A percentile compares a stretch with the other conserved stretches of the same genome.
These are phyloP conservation scores for Volucella inflata DNA, from an alignment of 2,888 invertebrate genomes.

Conservation along the genomic window DNA sequence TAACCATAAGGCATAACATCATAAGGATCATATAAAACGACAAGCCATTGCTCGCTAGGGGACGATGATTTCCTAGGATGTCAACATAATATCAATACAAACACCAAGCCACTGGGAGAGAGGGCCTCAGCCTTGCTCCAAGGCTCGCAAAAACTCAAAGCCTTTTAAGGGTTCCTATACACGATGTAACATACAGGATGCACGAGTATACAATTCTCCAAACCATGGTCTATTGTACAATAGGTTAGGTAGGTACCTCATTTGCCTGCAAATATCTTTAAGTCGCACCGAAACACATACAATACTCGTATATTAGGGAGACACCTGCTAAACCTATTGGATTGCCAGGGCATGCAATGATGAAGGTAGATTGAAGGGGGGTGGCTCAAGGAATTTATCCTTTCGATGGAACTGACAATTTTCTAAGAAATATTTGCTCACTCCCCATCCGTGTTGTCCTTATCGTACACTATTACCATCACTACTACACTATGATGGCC, in stretches of 20 bases:
- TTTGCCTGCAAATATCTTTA: not conserved
- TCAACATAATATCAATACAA: constrained; percentile 71
- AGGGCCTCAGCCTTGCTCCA: constrained; percentile 22
- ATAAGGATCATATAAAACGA: constrained; percentile 45
- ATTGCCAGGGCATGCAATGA: constrained; percentile 45
- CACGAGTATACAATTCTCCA: constrained; percentile 3
- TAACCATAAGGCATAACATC: constrained; percentile 40
- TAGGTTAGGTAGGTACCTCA: too few relatives aligned
- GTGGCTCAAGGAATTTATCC: constrained; percentile 44
- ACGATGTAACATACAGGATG: too few relatives aligned
- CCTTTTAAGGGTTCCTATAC: constrained; percentile 44
- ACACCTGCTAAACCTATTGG: constrained; percentile 58
- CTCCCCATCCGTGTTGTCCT: constrained; percentile 1
- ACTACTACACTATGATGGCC: constrained; percentile 43
- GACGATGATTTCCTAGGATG: constrained; percentile 78
- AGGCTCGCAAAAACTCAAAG: constrained; percentile 7
- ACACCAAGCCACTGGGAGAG: not conserved
- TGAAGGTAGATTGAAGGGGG: not conserved
- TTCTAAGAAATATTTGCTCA: constrained; percentile 53
- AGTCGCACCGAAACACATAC: constrained; percentile 41
- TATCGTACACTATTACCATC: constrained; percentile 67
- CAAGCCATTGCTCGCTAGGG: constrained; percentile 51
- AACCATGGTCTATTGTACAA: not conserved
- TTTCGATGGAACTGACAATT: constrained; percentile 45
- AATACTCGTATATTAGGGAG: constrained; percentile 64